A percentile compares a stretch with the other conserved stretches of the same genome.
These are phyloP conservation scores for Lasius platythorax DNA, from an alignment of 2,888 invertebrate species.

Conservation along the genomic window DNA sequence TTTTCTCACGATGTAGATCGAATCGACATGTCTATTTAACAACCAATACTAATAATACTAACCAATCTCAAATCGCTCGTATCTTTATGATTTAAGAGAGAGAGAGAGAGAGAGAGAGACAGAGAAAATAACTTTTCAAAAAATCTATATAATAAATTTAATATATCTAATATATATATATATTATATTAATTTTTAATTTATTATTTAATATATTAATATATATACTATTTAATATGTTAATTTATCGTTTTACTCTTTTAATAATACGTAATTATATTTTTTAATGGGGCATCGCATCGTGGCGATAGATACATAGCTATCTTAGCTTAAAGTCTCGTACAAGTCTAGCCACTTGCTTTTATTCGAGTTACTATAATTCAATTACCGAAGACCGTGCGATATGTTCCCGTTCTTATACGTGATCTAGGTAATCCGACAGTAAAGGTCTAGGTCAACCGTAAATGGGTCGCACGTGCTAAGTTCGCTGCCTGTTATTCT, in stretches of 20 bases:
- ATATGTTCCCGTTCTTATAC: constrained; percentile 53
- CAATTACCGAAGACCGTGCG: constrained; percentile 64
- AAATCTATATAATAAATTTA: background rate
- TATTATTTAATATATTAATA: no score
- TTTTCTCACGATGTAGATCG: background rate
- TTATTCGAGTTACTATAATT: constrained; percentile 66
- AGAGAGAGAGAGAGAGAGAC: background rate
- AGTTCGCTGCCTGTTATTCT: constrained; percentile 38
- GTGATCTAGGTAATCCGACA: constrained; percentile 38
- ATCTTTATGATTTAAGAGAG: background rate
- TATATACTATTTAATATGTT: no score
- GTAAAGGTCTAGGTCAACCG: constrained; percentile 66
- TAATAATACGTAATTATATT: background rate
- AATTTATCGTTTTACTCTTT: background rate
- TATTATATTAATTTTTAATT: no score
- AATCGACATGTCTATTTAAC: background rate
- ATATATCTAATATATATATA: no score
- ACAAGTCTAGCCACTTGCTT: constrained; percentile 60
- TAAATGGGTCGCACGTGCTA: constrained; percentile 42
- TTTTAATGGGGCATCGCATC: background rate
- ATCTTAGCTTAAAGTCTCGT: constrained; percentile 22
- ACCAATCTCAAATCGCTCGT: background rate
- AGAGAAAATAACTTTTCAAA: background rate
- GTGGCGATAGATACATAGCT: constrained; percentile 52
- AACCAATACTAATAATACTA: background rate